phyloP scores from a whole-genome alignment of 2,797 vertebrate genomes.

The Lemur catta region DNA sequence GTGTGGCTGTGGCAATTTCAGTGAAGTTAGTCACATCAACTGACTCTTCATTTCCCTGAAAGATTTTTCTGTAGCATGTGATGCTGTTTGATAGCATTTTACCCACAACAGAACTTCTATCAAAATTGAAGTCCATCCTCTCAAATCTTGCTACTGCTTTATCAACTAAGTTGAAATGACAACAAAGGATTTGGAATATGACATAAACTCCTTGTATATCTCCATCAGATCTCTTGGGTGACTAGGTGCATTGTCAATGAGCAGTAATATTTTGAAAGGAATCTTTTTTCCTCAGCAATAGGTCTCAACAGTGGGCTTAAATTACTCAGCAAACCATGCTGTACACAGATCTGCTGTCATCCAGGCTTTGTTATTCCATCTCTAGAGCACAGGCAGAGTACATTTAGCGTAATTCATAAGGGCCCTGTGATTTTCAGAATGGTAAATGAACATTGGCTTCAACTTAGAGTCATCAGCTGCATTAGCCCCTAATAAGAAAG shows the following conservation, averaged over 20 bases:
- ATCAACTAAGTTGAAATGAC: not conserved
- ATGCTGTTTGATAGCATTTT: not conserved
- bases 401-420: not conserved
- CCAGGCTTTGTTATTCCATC: not conserved
- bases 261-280: not conserved
- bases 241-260: not conserved
- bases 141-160: not conserved
- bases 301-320: not conserved
- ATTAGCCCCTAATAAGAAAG: not conserved
- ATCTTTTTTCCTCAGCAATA: not conserved
- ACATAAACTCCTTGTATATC: not conserved
- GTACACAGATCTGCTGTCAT: not conserved
- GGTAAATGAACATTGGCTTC: not conserved
- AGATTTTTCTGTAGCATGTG: not conserved
- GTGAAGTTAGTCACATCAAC: not conserved
- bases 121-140: not conserved
- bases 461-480: not conserved
- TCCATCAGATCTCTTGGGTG: not conserved
- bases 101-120: not conserved
- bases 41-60: not conserved
- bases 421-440: not conserved
- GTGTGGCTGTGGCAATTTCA: not conserved
- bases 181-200: too few relatives aligned
- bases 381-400: not conserved
- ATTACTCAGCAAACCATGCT: not conserved